A percentile compares a stretch with the other conserved stretches of the same genome.
Conservation (phyloP, 2,888 invertebrate genomes). For the Girardia tigrina region DNA sequence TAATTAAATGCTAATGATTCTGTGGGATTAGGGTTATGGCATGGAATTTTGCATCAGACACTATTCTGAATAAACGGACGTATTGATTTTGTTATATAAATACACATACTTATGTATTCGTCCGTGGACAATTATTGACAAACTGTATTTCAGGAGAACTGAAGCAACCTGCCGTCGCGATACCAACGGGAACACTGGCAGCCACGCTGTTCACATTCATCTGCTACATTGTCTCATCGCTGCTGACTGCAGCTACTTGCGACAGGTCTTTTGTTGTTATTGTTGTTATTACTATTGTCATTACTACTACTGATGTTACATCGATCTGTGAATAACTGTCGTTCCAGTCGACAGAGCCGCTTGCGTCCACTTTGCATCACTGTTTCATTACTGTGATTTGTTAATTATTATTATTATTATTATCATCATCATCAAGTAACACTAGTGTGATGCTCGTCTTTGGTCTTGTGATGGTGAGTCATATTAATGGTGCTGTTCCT, state of each 20-base stretch:
- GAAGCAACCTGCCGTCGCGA: conserved; percentile 75
- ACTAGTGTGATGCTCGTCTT: background rate
- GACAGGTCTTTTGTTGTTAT: conserved; percentile 48
- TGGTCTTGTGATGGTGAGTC: background rate
- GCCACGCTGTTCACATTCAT: conserved; percentile 72
- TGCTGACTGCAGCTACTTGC: conserved; percentile 73
- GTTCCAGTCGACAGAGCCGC: too few species aligned
- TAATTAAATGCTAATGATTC: too few species aligned
- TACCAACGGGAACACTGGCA: conserved; percentile 73
- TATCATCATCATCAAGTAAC: background rate
- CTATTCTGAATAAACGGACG: too few species aligned
- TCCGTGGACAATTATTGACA: too few species aligned
- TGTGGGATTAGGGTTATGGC: too few species aligned
- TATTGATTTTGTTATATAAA: too few species aligned
- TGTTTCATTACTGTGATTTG: too few species aligned
- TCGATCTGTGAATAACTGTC: too few species aligned
- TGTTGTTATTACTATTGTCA: background rate
- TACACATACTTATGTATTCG: too few species aligned
- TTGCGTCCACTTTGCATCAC: too few species aligned
- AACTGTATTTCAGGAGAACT: conserved; percentile 63
- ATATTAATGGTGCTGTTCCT: too few species aligned
- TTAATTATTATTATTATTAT: conserved; percentile 26
- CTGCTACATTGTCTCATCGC: conserved; percentile 66
- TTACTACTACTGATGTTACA: conserved; percentile 36
- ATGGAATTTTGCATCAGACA: too few species aligned